Evolutionary conservation across 2,113 vertebrate genomes (phyloP).

Genomic region (Tapirus terrestris): DNA sequence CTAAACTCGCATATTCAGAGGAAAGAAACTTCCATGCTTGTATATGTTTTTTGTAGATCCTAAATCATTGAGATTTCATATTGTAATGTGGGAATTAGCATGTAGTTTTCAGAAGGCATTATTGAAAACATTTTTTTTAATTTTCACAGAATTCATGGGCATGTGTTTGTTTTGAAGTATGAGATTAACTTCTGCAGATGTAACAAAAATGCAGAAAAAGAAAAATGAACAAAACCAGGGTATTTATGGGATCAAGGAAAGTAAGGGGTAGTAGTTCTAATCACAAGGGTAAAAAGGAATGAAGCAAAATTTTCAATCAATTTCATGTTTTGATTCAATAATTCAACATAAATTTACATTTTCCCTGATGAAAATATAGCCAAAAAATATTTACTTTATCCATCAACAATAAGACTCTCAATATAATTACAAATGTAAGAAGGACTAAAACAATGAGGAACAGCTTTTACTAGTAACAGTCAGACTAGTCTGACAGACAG

Average conservation of each 20-base stretch:
- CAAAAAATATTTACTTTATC: background rate
- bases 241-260: background rate
- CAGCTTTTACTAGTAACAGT: background rate
- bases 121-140: background rate
- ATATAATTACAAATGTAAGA: background rate
- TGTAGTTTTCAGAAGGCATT: background rate
- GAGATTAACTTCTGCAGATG: background rate
- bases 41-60: background rate
- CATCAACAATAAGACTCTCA: background rate
- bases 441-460: background rate
- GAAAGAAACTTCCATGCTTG: background rate
- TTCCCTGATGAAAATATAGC: background rate
- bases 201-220: background rate
- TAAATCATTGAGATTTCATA: background rate
- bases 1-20: background rate
- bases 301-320: background rate
- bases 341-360: background rate
- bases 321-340: slow-evolving; percentile 10
- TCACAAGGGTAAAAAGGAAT: background rate
- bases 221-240: background rate
- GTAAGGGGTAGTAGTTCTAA: background rate
- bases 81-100: background rate
- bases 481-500: background rate
- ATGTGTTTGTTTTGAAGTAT: slow-evolving; percentile 19
- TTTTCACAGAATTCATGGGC: background rate